Conservation (phyloP, 1,140 invertebrate genomes). For the Pogonomyrmex californicus region DNA sequence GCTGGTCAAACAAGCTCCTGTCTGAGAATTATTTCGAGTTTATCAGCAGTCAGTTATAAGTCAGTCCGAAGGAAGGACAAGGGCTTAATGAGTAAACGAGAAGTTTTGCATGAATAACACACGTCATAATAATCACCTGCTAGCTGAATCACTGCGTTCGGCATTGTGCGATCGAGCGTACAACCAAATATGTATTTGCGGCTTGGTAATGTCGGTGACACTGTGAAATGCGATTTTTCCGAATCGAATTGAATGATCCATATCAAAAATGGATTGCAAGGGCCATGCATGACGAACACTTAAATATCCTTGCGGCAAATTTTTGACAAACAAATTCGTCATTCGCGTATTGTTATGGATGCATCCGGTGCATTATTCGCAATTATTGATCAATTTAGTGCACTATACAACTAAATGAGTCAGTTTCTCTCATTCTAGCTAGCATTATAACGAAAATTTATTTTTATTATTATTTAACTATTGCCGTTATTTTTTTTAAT, state of each 20-base stretch:
- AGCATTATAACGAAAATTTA: constrained; percentile 7
- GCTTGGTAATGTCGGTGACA: constrained; percentile 13
- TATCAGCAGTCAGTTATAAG: constrained; percentile 45
- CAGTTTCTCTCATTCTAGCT: neutral
- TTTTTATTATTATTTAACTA: constrained; percentile 1
- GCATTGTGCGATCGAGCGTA: constrained; percentile 32
- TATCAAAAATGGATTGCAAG: constrained; percentile 1
- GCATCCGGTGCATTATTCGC: neutral
- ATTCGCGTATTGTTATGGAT: neutral
- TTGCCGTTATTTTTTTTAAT: neutral
- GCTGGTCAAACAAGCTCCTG: constrained; percentile 23
- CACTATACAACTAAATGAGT: neutral
- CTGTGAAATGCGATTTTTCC: constrained; percentile 18
- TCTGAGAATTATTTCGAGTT: constrained; percentile 30
- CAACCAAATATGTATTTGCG: constrained; percentile 19
- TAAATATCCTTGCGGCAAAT: neutral
- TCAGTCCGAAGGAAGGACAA: constrained; percentile 38
- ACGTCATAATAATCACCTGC: constrained; percentile 24
- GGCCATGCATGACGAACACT: neutral
- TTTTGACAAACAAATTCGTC: constrained; percentile 8
- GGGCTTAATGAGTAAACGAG: constrained; percentile 29
- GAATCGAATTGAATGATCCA: neutral
- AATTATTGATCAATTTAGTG: constrained; percentile 16
- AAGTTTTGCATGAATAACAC: constrained; percentile 36
- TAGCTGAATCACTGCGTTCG: constrained; percentile 19